phyloP scores from a whole-genome alignment of 2,797 vertebrate genomes.

The Centropyge bicolor region DNA sequence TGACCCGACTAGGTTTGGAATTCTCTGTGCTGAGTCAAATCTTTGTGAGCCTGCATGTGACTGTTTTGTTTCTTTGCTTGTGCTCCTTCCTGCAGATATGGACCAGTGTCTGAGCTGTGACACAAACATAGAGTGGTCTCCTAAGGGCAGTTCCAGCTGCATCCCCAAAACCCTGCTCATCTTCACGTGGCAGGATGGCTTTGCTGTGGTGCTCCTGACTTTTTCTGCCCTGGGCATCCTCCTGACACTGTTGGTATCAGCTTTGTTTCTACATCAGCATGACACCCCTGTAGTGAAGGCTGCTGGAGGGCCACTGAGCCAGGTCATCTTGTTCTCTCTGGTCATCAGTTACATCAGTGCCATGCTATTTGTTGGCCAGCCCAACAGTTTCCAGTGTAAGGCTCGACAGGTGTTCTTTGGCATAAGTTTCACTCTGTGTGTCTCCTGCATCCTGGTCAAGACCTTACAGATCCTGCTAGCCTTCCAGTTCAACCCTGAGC shows the following conservation, averaged over 20 bases:
- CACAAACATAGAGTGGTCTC: slow-evolving; percentile 86
- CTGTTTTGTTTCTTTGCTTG: neutral
- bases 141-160: slow-evolving; percentile 82
- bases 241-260: slow-evolving; percentile 81
- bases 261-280: slow-evolving; percentile 87
- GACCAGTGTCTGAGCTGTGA: slow-evolving; percentile 88
- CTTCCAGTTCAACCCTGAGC: slow-evolving; percentile 89
- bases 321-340: slow-evolving; percentile 90
- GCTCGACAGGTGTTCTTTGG: slow-evolving; percentile 89
- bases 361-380: slow-evolving; percentile 87
- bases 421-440: slow-evolving; percentile 90
- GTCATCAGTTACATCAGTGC: slow-evolving; percentile 87
- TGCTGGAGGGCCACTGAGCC: slow-evolving; percentile 87
- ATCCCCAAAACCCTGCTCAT: slow-evolving; percentile 82
- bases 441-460: slow-evolving; percentile 93
- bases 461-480: slow-evolving; percentile 92
- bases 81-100: slow-evolving; percentile 84
- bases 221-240: slow-evolving; percentile 85
- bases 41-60: slow-evolving; percentile 67
- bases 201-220: slow-evolving; percentile 86
- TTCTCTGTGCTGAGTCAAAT: neutral
- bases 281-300: slow-evolving; percentile 90
- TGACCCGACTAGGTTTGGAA: neutral
- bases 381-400: slow-evolving; percentile 86
- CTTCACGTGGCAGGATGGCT: slow-evolving; percentile 87